These are phyloP conservation scores for Nyctibius grandis DNA, from an alignment of 2,797 vertebrate genomes.

Conservation along the genomic window DNA sequence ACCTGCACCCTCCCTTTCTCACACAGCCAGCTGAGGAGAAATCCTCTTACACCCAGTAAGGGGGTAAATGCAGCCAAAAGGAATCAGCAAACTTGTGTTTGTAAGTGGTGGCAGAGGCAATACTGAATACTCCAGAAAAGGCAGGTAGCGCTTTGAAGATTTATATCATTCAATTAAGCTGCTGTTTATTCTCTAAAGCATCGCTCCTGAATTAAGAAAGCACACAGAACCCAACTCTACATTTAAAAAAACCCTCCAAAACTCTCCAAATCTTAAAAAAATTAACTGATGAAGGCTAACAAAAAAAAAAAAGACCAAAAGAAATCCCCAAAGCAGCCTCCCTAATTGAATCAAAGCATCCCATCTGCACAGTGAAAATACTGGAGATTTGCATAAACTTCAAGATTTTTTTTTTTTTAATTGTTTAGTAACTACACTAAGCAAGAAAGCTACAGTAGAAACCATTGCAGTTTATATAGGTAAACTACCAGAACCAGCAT, in stretches of 20 bases:
- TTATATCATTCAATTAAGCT: not conserved
- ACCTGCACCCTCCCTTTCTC: not conserved
- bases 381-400: not conserved
- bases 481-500: slow-evolving; percentile 11
- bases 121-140: not conserved
- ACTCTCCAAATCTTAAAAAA: not conserved
- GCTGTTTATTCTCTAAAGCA: not conserved
- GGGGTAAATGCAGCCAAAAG: not conserved
- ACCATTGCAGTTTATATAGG: not conserved
- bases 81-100: not conserved
- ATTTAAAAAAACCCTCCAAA: not conserved
- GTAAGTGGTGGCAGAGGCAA: not conserved
- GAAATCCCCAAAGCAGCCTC: not conserved
- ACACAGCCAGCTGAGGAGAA: not conserved
- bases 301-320: not conserved
- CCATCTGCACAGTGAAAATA: not conserved
- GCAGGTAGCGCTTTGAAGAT: not conserved
- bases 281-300: not conserved
- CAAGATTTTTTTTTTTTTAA: not conserved
- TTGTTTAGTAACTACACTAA: not conserved
- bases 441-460: not conserved
- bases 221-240: not conserved
- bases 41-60: not conserved
- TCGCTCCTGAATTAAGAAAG: not conserved
- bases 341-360: not conserved